Percentiles rank a stretch among this genome's conserved stretches.
These are phyloP conservation scores for Trochalopteron elliotii DNA, from an alignment of 2,113 vertebrate species.

Conservation along the genomic window DNA sequence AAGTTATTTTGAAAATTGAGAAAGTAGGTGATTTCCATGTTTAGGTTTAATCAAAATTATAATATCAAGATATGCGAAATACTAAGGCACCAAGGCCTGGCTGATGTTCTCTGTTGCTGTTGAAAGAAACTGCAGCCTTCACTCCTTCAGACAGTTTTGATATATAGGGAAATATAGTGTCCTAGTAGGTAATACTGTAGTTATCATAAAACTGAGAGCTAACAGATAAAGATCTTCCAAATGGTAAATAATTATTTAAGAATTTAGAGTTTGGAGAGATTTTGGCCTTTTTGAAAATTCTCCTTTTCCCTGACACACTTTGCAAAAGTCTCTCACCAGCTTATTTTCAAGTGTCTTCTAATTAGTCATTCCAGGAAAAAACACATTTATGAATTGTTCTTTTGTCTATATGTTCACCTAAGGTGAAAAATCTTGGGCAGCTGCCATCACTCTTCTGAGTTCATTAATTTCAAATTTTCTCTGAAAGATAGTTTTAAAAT, in stretches of 20 bases:
- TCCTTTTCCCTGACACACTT: not conserved
- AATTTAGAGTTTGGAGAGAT: not conserved
- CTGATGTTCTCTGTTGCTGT: not conserved
- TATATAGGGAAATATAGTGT: not conserved
- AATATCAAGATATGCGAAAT: not conserved
- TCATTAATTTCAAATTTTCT: not conserved
- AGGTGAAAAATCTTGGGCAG: not conserved
- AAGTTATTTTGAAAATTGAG: not conserved
- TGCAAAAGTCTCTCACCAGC: not conserved
- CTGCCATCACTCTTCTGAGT: not conserved
- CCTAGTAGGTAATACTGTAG: not conserved
- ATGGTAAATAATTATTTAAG: not conserved
- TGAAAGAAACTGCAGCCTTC: not conserved
- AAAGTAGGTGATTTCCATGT: not conserved
- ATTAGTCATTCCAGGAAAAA: not conserved
- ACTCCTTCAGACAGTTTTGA: not conserved
- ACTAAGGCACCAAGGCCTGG: not conserved
- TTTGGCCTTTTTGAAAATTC: not conserved
- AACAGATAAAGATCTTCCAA: not conserved
- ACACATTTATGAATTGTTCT: not conserved
- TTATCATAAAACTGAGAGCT: not conserved
- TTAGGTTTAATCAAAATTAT: not conserved
- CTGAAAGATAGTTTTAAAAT: not conserved
- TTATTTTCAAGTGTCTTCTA: not conserved
- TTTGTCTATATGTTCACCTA: not conserved